A percentile compares a stretch with the other conserved stretches of the same genome.
Evolutionary conservation across 1,140 invertebrate genomes (phyloP).

Genomic region (Augochlora pura): DNA sequence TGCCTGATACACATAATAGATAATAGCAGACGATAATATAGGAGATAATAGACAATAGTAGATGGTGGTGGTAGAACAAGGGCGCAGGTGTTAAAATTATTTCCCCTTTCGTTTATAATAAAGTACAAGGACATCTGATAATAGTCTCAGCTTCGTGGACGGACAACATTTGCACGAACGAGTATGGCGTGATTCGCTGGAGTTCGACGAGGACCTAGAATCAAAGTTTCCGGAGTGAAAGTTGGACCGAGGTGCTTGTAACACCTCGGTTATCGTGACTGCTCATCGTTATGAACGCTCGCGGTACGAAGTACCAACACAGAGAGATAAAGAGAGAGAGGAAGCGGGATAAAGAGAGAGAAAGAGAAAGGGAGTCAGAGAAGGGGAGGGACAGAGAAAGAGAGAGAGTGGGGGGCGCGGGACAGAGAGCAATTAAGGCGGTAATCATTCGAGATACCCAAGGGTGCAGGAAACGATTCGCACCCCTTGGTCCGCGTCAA

Average conservation of each 20-base stretch:
- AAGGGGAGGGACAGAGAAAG: no score
- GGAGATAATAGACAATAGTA: no score
- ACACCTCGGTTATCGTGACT: not conserved
- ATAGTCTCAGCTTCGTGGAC: not conserved
- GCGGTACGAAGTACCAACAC: constrained; percentile 36
- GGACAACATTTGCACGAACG: not conserved
- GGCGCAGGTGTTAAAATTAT: no score
- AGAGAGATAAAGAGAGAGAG: no score
- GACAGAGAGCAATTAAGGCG: constrained; percentile 8
- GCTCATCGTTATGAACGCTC: not conserved
- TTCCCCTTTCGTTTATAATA: no score
- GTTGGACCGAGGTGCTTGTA: not conserved
- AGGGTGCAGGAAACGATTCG: not conserved
- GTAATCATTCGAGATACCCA: constrained; percentile 10
- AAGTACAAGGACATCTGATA: no score
- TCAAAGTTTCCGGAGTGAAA: constrained; percentile 11
- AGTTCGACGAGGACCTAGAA: not conserved
- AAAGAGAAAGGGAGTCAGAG: no score
- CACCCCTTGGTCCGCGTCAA: not conserved
- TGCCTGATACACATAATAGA: no score
- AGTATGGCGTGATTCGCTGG: not conserved
- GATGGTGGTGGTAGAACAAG: no score
- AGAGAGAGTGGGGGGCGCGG: no score
- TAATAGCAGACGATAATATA: no score
- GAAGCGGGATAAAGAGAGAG: no score